Evolutionary conservation across 2,797 vertebrate species (phyloP).

Genomic region (Tapirus indicus): DNA sequence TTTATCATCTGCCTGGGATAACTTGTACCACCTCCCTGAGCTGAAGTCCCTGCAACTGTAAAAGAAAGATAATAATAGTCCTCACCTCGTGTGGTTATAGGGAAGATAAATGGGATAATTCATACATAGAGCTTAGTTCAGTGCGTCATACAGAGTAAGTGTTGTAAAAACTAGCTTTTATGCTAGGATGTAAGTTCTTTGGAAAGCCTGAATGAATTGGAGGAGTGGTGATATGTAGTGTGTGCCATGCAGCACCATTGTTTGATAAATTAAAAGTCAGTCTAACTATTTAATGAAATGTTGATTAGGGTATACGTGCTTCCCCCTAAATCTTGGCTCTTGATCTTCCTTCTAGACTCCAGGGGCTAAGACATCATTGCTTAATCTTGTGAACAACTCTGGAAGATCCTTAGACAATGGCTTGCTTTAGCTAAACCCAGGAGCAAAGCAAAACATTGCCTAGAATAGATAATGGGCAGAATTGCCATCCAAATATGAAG

Average conservation of each 20-base stretch:
- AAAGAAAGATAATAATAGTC: neutral
- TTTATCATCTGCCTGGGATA: neutral
- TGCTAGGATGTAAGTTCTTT: neutral
- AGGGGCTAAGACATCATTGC: neutral
- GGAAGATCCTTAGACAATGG: neutral
- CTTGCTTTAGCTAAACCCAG: neutral
- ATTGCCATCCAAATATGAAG: neutral
- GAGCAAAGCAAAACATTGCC: neutral
- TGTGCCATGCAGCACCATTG: fast-evolving
- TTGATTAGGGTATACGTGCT: neutral
- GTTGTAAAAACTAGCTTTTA: neutral
- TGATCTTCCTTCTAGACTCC: neutral
- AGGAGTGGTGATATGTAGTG: neutral
- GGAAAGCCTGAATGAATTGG: neutral
- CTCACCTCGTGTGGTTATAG: neutral
- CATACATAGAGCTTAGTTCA: neutral
- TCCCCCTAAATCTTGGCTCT: neutral
- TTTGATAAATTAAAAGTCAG: neutral
- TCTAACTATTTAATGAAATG: neutral
- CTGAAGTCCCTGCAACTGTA: neutral
- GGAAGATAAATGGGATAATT: neutral
- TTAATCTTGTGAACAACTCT: neutral
- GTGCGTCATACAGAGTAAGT: neutral
- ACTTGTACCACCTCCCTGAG: neutral
- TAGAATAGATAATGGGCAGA: neutral